Evolutionary conservation across 2,113 vertebrate genomes (phyloP), one percentile per base, ranked within the genome.

Genomic region (Holacanthus passer): DNA sequence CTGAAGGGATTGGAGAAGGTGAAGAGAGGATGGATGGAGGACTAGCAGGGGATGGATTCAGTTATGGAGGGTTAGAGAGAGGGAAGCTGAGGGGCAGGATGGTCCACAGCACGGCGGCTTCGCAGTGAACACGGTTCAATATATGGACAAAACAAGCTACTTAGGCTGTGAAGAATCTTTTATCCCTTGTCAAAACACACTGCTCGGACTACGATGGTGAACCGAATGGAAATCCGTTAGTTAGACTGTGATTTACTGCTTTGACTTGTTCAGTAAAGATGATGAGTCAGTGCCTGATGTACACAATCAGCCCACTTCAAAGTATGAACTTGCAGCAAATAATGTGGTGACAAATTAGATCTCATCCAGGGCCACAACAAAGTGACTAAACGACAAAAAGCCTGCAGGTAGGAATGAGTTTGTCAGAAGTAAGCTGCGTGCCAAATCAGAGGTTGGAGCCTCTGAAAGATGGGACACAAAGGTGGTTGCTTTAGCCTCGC

Each of bases 1-100:
- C 79, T 89, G 82, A 80, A 87, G 32, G 85, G 89, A 91, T 90
- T 88, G 82, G 77, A 71, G 72, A 73, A 90, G 89, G 85, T 91
- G 77, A 88, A 75, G 83, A 74, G 53, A 86, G 85, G 81, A 88
- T 87, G 85, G 84, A 84, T 81, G 67, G 81, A 87, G 70, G 90
- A 84, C 72, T 86, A 87, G 80, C 77, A 59, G 59, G 83, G 87
- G 85, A 90, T 88, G 81, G 73, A 88, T 87, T 88, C 79, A 78
- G 79, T 89, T 89, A 86, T 85, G 43, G 82, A 79, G 76, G 84
- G 83, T 87, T 89, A 77, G 83, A 64, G 72, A 47, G 77, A 68
- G 63, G 29, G 22, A 75, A 65, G 31, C 10, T 19, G 64, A 63
- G 32, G 47, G 37, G 29, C 7, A 5, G 31, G 43, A 43, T 31